Evolutionary conservation across 2,888 invertebrate species (phyloP).

Genomic region (Megastigmus dorsalis): DNA sequence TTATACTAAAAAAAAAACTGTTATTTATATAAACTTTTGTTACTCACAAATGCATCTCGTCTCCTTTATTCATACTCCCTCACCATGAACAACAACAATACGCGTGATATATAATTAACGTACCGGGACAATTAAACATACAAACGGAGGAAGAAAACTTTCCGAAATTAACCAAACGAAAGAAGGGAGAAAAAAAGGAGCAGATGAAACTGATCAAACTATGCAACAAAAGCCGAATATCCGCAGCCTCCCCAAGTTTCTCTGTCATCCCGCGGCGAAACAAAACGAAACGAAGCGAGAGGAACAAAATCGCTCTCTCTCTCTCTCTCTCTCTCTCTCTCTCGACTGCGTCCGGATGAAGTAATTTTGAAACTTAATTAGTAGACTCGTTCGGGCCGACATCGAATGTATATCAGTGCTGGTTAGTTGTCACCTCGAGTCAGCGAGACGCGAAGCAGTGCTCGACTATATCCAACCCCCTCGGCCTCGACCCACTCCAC

Average conservation of each 20-base stretch:
- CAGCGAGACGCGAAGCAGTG: constrained; percentile 34
- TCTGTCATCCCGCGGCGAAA: neutral
- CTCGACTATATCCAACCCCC: too few relatives aligned
- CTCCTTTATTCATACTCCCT: neutral
- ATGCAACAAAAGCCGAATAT: neutral
- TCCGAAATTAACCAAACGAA: constrained; percentile 30
- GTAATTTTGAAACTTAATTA: constrained; percentile 54
- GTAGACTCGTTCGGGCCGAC: constrained; percentile 33
- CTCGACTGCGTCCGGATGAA: constrained; percentile 26
- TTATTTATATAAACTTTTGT: constrained; percentile 29
- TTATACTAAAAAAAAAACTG: constrained; percentile 11
- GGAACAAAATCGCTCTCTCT: constrained; percentile 17
- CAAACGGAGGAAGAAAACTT: neutral
- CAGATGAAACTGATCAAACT: constrained; percentile 30
- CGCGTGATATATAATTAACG: constrained; percentile 4
- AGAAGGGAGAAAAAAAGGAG: neutral
- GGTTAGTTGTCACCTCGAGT: constrained; percentile 39
- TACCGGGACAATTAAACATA: neutral
- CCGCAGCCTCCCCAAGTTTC: too few relatives aligned
- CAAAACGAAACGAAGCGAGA: neutral
- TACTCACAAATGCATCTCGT: neutral
- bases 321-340: neutral
- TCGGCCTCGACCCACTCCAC: neutral
- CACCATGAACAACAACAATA: neutral
- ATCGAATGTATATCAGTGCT: constrained; percentile 27